Conservation (phyloP, 2,888 invertebrate species). For the Yponomeuta cagnagella region DNA sequence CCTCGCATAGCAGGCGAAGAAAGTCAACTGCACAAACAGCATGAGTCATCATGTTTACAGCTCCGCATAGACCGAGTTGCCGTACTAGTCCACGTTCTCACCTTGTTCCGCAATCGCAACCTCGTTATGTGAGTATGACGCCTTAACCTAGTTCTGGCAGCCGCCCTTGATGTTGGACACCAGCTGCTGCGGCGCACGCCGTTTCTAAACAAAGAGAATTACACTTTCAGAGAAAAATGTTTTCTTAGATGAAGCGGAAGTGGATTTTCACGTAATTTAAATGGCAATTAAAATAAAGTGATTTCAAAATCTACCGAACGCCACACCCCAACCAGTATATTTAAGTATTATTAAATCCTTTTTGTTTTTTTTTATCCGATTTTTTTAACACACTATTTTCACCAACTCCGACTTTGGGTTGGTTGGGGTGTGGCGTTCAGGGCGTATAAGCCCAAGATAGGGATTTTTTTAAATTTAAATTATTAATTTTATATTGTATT, state of each 20-base stretch:
- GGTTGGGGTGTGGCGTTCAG: no score
- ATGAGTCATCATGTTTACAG: conserved; percentile 40
- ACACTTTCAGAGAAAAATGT: background rate
- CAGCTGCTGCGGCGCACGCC: conserved; percentile 39
- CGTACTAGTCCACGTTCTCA: conserved; percentile 47
- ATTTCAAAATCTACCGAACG: no score
- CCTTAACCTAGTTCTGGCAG: conserved; percentile 52
- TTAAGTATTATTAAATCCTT: no score
- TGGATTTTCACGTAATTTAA: no score
- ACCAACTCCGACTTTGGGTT: no score
- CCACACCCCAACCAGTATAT: no score
- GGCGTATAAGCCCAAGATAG: no score
- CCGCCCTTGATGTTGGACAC: conserved; percentile 41
- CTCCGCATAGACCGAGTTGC: conserved; percentile 38
- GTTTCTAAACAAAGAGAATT: conserved; percentile 34
- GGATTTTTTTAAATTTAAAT: no score
- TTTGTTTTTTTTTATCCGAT: no score
- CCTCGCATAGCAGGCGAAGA: conserved; percentile 23
- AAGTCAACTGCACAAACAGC: conserved; percentile 33
- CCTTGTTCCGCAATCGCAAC: conserved; percentile 60
- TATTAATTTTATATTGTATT: no score
- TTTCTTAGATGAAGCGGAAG: background rate
- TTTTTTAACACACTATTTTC: no score
- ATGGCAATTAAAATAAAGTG: no score
- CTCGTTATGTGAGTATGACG: conserved; percentile 42